Percentiles rank a stretch among this genome's conserved stretches.
Evolutionary conservation across 2,797 vertebrate genomes (phyloP).

Genomic region (Lagorchestes hirsutus): DNA sequence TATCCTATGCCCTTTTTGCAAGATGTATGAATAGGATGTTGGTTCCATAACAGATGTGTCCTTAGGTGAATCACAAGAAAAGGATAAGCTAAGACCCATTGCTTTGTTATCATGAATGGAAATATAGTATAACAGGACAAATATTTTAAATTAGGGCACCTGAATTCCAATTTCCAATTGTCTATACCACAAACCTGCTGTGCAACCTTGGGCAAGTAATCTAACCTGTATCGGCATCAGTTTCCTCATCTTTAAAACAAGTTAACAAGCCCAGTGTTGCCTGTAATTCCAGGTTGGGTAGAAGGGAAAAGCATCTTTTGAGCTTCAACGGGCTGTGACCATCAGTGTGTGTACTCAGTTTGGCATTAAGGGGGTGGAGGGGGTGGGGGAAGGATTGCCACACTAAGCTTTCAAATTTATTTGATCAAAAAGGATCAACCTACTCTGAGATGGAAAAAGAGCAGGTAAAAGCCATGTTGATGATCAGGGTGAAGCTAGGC

Average conservation of each 20-base stretch:
- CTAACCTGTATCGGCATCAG: not conserved
- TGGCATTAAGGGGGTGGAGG: not conserved
- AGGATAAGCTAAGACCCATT: not conserved
- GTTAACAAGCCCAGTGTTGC: not conserved
- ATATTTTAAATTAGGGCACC: not conserved
- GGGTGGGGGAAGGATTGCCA: not conserved
- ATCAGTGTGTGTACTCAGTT: not conserved
- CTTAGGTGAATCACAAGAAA: not conserved
- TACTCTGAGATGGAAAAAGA: not conserved
- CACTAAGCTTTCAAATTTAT: not conserved
- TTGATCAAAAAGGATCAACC: not conserved
- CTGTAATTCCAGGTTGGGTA: not conserved
- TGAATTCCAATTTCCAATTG: not conserved
- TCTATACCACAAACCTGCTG: not conserved
- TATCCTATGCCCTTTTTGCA: not conserved
- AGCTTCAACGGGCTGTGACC: not conserved
- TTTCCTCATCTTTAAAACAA: not conserved
- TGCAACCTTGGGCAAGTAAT: not conserved
- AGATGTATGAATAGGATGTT: not conserved
- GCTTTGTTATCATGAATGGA: not conserved
- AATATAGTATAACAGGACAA: not conserved
- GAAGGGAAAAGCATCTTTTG: not conserved
- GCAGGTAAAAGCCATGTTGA: not conserved
- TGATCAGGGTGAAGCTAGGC: not conserved
- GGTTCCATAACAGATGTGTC: not conserved